Evolutionary conservation across 2,113 vertebrate species (phyloP).

Genomic region (Nanorana parkeri): DNA sequence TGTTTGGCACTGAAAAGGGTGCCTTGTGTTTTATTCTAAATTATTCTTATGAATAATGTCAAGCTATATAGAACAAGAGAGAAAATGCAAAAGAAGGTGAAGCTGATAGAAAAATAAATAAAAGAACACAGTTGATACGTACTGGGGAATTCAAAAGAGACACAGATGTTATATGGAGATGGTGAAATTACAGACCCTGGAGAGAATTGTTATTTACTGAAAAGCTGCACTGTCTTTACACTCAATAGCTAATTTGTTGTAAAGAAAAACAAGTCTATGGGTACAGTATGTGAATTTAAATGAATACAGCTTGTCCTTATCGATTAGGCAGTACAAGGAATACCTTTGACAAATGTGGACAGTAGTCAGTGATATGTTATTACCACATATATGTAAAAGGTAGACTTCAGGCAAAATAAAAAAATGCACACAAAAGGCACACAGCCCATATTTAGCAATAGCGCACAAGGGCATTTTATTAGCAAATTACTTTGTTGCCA

Average conservation of each 20-base stretch:
- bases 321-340: background rate
- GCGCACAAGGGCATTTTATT: too few relatives aligned
- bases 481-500: too few relatives aligned
- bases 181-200: conserved; percentile 18
- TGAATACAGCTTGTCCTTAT: conserved; percentile 11
- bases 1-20: too few relatives aligned
- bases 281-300: background rate
- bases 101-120: background rate
- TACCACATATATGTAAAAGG: background rate
- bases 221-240: conserved; percentile 36
- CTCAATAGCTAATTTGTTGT: conserved; percentile 30
- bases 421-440: too few relatives aligned
- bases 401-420: too few relatives aligned
- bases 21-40: too few relatives aligned
- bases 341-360: background rate
- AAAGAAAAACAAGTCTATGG: conserved; percentile 15
- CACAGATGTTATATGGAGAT: conserved; percentile 9
- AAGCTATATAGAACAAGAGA: background rate
- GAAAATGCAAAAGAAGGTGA: background rate
- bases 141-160: background rate
- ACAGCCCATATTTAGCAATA: too few relatives aligned
- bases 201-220: conserved; percentile 52
- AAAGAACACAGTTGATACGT: background rate
- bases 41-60: background rate
- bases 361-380: background rate